phyloP scores from a whole-genome alignment of 1,140 invertebrate genomes.

The Trissolcus basalis region DNA sequence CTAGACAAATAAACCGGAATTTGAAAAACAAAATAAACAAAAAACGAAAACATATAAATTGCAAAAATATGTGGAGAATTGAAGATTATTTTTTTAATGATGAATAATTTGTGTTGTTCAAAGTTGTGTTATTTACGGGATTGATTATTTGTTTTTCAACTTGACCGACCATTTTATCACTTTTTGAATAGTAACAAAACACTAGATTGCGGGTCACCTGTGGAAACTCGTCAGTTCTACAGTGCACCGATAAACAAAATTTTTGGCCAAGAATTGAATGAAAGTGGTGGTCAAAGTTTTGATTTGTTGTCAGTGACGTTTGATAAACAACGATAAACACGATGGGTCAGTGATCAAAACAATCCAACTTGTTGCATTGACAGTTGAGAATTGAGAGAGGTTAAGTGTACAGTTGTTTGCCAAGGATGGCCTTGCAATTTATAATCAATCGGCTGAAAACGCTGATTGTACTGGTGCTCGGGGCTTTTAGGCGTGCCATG shows the following conservation, averaged over 20 bases:
- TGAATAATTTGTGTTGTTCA: too few species aligned
- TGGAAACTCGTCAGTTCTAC: background rate
- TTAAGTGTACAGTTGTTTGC: constrained; percentile 23
- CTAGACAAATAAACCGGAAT: too few species aligned
- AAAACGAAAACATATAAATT: too few species aligned
- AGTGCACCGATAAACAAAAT: background rate
- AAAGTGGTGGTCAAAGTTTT: background rate
- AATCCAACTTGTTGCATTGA: background rate
- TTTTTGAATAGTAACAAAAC: background rate
- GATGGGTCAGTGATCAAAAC: background rate
- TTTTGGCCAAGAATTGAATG: background rate
- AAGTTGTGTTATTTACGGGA: too few species aligned
- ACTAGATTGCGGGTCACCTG: background rate
- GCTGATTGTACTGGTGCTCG: constrained; percentile 73
- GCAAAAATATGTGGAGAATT: too few species aligned
- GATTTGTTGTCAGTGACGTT: background rate
- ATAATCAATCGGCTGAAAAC: constrained; percentile 75
- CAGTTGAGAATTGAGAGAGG: constrained; percentile 13
- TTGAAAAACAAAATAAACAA: too few species aligned
- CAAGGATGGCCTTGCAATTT: constrained; percentile 68
- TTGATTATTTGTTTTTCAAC: too few species aligned
- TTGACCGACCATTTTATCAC: background rate
- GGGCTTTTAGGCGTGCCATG: constrained; percentile 75
- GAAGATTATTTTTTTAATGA: too few species aligned
- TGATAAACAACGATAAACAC: background rate